phyloP scores from a whole-genome alignment of 1,140 invertebrate genomes.

The Palaemon carinicauda region DNA sequence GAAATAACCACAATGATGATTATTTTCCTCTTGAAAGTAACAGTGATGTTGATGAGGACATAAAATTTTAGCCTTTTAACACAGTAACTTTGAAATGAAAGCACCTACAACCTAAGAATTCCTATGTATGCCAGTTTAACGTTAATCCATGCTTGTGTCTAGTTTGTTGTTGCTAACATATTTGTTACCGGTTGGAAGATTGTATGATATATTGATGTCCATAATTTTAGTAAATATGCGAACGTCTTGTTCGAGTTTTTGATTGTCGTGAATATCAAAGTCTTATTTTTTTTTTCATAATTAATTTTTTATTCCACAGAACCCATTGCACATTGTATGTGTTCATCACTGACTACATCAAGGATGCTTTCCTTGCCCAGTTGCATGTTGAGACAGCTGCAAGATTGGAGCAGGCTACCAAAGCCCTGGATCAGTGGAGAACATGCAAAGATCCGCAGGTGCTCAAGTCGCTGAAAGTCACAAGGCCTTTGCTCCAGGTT shows the following conservation, averaged over 20 bases:
- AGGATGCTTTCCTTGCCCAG: constrained; percentile 70
- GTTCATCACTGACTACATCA: constrained; percentile 80
- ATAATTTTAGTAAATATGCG: too few species aligned
- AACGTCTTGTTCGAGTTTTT: not conserved
- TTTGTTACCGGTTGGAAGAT: too few species aligned
- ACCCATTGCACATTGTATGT: constrained; percentile 75
- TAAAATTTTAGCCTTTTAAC: too few species aligned
- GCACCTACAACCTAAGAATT: too few species aligned
- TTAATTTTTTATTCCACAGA: constrained; percentile 66
- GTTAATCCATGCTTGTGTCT: too few species aligned
- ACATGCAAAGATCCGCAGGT: constrained; percentile 71
- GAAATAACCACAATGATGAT: too few species aligned
- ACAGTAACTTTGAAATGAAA: too few species aligned
- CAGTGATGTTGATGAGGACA: too few species aligned
- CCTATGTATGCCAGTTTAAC: too few species aligned
- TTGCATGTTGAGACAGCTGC: constrained; percentile 56
- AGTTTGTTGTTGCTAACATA: too few species aligned
- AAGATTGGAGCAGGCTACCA: constrained; percentile 68
- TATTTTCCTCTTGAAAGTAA: too few species aligned
- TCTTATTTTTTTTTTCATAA: constrained; percentile 12
- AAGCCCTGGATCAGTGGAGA: constrained; percentile 79
- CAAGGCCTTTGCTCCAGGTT: constrained; percentile 77
- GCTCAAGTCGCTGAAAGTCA: constrained; percentile 71
- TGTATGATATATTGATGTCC: not conserved
- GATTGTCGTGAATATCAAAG: not conserved